phyloP scores from a whole-genome alignment of 2,888 invertebrate genomes.

The Archips xylosteana region DNA sequence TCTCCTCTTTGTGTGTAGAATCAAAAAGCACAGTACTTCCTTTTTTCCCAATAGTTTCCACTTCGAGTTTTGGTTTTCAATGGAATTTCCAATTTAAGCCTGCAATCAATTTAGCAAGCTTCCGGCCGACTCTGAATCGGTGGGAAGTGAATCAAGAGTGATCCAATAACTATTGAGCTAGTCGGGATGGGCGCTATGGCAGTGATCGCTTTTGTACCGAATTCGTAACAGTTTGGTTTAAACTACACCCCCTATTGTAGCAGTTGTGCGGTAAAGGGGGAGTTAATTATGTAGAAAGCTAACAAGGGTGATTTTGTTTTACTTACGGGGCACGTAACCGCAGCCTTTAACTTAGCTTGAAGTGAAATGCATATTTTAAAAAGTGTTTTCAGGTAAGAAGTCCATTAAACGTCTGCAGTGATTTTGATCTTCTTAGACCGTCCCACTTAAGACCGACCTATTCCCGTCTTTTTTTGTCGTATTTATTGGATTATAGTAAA shows the following conservation, averaged over 20 bases:
- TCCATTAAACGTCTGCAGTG: too few relatives aligned
- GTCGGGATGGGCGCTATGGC: background rate
- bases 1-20: too few relatives aligned
- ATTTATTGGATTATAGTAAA: too few relatives aligned
- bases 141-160: constrained; percentile 8
- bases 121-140: background rate
- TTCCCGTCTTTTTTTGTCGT: too few relatives aligned
- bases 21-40: too few relatives aligned
- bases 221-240: background rate
- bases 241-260: background rate
- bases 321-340: too few relatives aligned
- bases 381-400: too few relatives aligned
- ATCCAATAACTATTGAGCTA: constrained; percentile 4
- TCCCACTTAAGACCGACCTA: too few relatives aligned
- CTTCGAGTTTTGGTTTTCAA: background rate
- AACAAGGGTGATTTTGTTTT: too few relatives aligned
- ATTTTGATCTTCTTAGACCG: too few relatives aligned
- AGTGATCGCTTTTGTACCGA: background rate
- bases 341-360: too few relatives aligned
- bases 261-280: background rate
- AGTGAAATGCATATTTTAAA: too few relatives aligned
- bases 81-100: constrained; percentile 6
- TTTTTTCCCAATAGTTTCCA: background rate
- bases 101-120: constrained; percentile 12
- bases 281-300: background rate